Evolutionary conservation across 2,888 invertebrate species (phyloP), one percentile per base, ranked within the genome.

Genomic region (Ryuthela nishihirai): DNA sequence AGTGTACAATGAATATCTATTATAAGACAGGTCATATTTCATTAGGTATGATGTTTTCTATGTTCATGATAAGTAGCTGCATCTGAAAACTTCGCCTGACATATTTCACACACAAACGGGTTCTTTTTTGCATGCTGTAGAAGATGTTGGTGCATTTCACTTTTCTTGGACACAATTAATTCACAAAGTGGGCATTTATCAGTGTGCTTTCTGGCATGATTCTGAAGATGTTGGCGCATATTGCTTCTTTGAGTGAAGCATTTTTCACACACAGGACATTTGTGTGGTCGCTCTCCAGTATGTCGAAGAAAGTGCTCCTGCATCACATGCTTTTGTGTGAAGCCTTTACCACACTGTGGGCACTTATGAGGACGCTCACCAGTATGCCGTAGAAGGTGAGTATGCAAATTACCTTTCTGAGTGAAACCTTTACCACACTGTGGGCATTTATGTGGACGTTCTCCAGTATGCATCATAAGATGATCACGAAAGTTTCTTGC

Each of bases 401-500:
- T 52, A 3, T 53, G 23, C 10, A 59, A 42, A 23, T 59, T 59
- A 18, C 53, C 53, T 0, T 48, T 25, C 17, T 53, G 59, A 3
- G 59, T 53, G 12, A 59, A 59, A 1, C 53, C 47, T 25, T 59
- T 59, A 1, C 53, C 53, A 34, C 59, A 59, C 18, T 47, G 47
- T 9, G 24, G 42, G 34, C 59, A 59, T 9, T 46, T 17, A 15
- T 53, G 53, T 7, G 59, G 59, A 12, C 35, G 52, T 25, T 53
- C 53, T 4, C 59, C 59, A 25, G 52, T 53, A 38, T 59, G 59
- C n/a, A 59, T 59, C 17, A 59, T 12, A 15, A 44, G n/a, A 34
- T 59, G 59, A n/a, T 59, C 52, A 10, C 53, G 25, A 1, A 59
- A 36, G 26, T 59, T 59, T 23, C 53, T 53, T 1, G n/a, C n/a